A percentile compares a stretch with the other conserved stretches of the same genome.
Evolutionary conservation across 2,113 vertebrate species (phyloP).

Genomic region (Sorex fumeus): DNA sequence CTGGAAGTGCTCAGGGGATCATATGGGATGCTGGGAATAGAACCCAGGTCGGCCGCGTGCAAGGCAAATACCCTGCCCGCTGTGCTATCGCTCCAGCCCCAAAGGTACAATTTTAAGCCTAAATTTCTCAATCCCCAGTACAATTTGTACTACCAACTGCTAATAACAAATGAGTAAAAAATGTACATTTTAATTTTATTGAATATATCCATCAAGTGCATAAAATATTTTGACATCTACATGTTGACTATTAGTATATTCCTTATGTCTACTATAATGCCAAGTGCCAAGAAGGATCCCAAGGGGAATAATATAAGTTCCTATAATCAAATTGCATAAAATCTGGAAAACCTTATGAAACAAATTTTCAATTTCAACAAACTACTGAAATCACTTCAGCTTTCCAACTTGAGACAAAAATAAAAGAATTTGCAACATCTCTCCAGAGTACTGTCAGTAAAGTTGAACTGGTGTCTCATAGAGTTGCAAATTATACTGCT

Average conservation of each 20-base stretch:
- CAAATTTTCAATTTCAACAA: conserved; percentile 23
- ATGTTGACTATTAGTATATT: conserved; percentile 14
- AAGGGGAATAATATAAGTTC: conserved; percentile 28
- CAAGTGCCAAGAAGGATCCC: neutral
- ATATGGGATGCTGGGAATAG: no score
- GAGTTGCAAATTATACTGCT: conserved; percentile 31
- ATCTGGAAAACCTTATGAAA: conserved; percentile 44
- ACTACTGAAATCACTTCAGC: neutral
- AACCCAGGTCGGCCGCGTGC: no score
- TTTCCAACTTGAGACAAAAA: conserved; percentile 10
- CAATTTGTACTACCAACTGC: conserved; percentile 23
- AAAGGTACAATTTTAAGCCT: neutral
- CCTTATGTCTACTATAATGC: neutral
- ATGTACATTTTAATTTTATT: neutral
- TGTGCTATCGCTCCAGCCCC: no score
- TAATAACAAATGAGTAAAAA: conserved; percentile 45
- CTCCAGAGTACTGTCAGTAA: neutral
- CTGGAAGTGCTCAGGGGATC: no score
- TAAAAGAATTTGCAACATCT: conserved; percentile 2
- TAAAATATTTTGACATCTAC: neutral
- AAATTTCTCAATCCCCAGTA: neutral
- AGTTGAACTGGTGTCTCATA: conserved; percentile 10
- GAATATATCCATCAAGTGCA: neutral
- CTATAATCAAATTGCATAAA: conserved; percentile 42
- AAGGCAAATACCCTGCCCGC: no score